Conservation (phyloP, 2,888 invertebrate genomes). For the Spodoptera picta region DNA sequence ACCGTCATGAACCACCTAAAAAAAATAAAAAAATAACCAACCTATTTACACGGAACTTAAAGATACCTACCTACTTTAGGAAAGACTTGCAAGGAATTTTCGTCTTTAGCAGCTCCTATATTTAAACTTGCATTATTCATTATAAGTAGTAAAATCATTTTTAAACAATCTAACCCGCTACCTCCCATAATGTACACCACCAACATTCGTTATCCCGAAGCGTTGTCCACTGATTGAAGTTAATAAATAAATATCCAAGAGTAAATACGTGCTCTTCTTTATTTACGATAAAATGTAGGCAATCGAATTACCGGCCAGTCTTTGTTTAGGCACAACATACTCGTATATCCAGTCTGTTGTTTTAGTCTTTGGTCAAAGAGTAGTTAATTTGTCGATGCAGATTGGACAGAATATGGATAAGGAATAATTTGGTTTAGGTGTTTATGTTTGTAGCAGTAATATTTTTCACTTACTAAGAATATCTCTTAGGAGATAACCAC, state of each 20-base stretch:
- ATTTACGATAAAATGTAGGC: constrained; percentile 52
- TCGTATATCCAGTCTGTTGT: constrained; percentile 8
- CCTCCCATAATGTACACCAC: constrained; percentile 42
- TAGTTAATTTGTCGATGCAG: constrained; percentile 6
- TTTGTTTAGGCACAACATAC: constrained; percentile 32
- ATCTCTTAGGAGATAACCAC: too few species aligned
- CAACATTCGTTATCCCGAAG: constrained; percentile 67
- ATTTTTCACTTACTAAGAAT: too few species aligned
- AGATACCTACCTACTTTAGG: too few species aligned
- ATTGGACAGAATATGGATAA: background rate
- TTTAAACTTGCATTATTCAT: too few species aligned
- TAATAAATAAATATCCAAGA: constrained; percentile 79
- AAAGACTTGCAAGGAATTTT: too few species aligned
- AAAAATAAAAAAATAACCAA: too few species aligned
- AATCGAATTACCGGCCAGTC: constrained; percentile 45
- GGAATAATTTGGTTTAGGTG: too few species aligned
- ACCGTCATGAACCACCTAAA: too few species aligned
- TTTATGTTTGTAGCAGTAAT: too few species aligned
- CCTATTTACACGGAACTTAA: too few species aligned
- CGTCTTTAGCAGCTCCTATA: too few species aligned
- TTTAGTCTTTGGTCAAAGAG: constrained; percentile 21
- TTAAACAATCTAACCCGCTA: constrained; percentile 33
- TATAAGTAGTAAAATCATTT: background rate
- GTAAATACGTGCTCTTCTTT: constrained; percentile 55
- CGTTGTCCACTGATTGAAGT: constrained; percentile 81